Conservation (phyloP, 2,888 invertebrate genomes). For the Blera fallax region DNA sequence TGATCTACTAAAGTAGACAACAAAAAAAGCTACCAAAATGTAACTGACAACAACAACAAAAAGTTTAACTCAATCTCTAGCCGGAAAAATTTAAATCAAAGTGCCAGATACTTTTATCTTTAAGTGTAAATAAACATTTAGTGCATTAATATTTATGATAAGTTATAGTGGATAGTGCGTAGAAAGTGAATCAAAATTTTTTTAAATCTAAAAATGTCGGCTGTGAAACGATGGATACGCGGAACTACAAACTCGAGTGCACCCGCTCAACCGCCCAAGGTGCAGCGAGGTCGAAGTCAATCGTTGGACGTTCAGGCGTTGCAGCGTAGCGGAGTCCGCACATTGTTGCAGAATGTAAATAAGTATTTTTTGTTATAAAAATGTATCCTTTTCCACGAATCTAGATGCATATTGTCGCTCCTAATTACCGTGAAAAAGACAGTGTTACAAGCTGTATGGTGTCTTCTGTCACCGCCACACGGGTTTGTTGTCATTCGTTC, state of each 20-base stretch:
- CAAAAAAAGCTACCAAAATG: slow-evolving; percentile 34
- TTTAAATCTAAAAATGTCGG: slow-evolving; percentile 77
- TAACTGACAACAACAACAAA: slow-evolving; percentile 26
- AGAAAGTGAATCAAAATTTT: neutral
- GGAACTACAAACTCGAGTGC: slow-evolving; percentile 77
- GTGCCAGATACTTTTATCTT: slow-evolving; percentile 7
- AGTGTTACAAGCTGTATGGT: neutral
- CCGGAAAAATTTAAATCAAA: slow-evolving; percentile 15
- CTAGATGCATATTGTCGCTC: neutral
- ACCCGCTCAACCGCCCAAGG: slow-evolving; percentile 74
- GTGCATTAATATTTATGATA: neutral
- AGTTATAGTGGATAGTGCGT: neutral
- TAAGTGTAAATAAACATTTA: neutral
- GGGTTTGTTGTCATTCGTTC: neutral
- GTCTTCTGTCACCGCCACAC: neutral
- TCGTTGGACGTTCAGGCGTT: slow-evolving; percentile 81
- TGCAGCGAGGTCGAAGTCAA: slow-evolving; percentile 80
- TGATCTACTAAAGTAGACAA: neutral
- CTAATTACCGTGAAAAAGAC: slow-evolving; percentile 20
- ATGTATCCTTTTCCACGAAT: neutral
- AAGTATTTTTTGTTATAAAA: slow-evolving; percentile 68
- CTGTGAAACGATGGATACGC: slow-evolving; percentile 81
- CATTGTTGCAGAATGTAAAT: slow-evolving; percentile 79
- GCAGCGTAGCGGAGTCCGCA: slow-evolving; percentile 79
- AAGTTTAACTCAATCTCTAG: neutral